Evolutionary conservation across 2,888 invertebrate species (phyloP).

Genomic region (Catocala sponsa): DNA sequence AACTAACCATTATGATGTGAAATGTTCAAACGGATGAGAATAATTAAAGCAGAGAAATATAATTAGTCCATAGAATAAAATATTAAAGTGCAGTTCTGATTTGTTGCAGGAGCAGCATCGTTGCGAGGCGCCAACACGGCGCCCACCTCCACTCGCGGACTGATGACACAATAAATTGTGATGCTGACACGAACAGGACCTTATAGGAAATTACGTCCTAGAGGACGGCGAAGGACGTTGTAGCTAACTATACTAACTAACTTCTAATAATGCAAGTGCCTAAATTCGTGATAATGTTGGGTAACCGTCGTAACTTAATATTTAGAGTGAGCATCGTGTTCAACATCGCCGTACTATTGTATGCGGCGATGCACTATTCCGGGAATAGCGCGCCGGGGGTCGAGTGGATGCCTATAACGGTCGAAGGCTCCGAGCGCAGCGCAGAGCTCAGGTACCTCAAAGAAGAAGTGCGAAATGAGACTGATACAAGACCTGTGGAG

Average conservation of each 20-base stretch:
- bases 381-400: constrained; percentile 66
- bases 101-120: constrained; percentile 75
- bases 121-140: constrained; percentile 70
- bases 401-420: constrained; percentile 77
- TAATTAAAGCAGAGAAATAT: too few relatives aligned
- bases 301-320: constrained; percentile 90
- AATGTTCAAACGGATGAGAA: too few relatives aligned
- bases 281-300: constrained; percentile 77
- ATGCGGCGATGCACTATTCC: constrained; percentile 90
- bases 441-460: constrained; percentile 69
- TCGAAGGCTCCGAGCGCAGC: constrained; percentile 71
- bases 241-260: constrained; percentile 60
- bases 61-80: constrained; percentile 17
- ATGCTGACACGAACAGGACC: constrained; percentile 84
- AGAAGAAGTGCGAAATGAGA: constrained; percentile 58
- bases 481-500: constrained; percentile 56
- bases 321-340: constrained; percentile 92
- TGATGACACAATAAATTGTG: constrained; percentile 86
- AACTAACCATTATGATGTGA: too few relatives aligned
- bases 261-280: constrained; percentile 80
- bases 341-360: constrained; percentile 91
- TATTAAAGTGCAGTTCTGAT: constrained; percentile 31
- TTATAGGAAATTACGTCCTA: constrained; percentile 86
- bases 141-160: constrained; percentile 73
- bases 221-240: constrained; percentile 87